phyloP scores from a whole-genome alignment of 1,140 invertebrate species.

The Trachymyrmex septentrionalis region DNA sequence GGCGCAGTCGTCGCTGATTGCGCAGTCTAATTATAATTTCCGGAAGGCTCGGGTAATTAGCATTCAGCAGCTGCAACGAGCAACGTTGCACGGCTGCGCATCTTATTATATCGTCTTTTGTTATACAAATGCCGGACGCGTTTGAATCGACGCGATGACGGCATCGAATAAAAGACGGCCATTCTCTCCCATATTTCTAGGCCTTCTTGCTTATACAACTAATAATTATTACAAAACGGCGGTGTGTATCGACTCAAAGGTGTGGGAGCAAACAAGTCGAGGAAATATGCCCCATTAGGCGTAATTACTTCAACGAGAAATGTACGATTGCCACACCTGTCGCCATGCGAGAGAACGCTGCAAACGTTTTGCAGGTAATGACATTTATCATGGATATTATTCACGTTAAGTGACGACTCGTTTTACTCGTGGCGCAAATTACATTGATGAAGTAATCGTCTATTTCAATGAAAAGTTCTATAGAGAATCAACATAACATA shows the following conservation, averaged over 20 bases:
- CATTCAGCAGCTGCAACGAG: constrained; percentile 72
- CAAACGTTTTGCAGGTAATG: neutral
- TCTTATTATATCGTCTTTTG: constrained; percentile 75
- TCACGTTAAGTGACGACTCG: neutral
- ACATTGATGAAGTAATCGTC: neutral
- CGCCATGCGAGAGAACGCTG: neutral
- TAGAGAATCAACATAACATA: neutral
- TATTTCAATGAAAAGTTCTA: neutral
- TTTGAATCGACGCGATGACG: neutral
- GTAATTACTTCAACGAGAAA: constrained; percentile 33
- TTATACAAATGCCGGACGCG: constrained; percentile 51
- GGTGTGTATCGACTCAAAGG: neutral
- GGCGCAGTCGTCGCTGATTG: constrained; percentile 68
- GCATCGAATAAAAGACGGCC: neutral
- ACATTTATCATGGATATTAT: neutral
- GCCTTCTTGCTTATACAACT: neutral
- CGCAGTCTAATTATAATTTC: constrained; percentile 75
- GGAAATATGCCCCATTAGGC: constrained; percentile 40
- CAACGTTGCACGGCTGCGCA: constrained; percentile 64
- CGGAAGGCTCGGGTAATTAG: constrained; percentile 69
- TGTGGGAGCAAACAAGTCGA: constrained; percentile 1
- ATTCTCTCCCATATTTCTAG: neutral
- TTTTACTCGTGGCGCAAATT: constrained; percentile 14
- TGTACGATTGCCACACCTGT: neutral
- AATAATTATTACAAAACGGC: constrained; percentile 39